Percentiles rank a stretch among this genome's conserved stretches.
phyloP scores from a whole-genome alignment of 2,888 invertebrate genomes.

The Isoperla grammatica region DNA sequence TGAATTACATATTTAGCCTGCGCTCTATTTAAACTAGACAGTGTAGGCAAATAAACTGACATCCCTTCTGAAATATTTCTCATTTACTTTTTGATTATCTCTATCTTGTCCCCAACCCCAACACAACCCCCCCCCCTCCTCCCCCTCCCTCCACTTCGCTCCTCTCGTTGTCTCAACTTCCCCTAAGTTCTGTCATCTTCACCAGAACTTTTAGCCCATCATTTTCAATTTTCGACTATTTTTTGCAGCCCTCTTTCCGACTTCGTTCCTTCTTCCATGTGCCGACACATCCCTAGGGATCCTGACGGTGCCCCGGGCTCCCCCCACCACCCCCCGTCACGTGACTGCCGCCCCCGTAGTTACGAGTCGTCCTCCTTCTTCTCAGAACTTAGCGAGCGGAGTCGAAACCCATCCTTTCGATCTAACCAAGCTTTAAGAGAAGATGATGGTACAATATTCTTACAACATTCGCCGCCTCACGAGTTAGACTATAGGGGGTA shows the following conservation, averaged over 20 bases:
- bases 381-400: not conserved
- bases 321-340: constrained; percentile 1
- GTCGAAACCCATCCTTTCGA: too few species aligned
- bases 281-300: constrained; percentile 6
- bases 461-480: too few species aligned
- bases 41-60: too few species aligned
- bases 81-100: constrained; percentile 14
- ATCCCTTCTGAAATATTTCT: constrained; percentile 4
- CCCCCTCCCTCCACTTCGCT: not conserved
- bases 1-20: too few species aligned
- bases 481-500: too few species aligned
- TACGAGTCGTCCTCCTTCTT: not conserved
- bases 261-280: constrained; percentile 2
- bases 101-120: too few species aligned
- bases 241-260: constrained; percentile 15
- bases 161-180: not conserved
- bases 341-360: not conserved
- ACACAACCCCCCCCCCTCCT: not conserved
- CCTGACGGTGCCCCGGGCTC: constrained; percentile 12
- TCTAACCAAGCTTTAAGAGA: too few species aligned
- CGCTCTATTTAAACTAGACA: too few species aligned
- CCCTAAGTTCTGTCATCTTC: constrained; percentile 18
- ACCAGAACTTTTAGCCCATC: constrained; percentile 10
- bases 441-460: too few species aligned
- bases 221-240: constrained; percentile 19